Base-by-base conservation (phyloP, 2,797 vertebrate genomes). In the Okamejei kenojei region DNA sequence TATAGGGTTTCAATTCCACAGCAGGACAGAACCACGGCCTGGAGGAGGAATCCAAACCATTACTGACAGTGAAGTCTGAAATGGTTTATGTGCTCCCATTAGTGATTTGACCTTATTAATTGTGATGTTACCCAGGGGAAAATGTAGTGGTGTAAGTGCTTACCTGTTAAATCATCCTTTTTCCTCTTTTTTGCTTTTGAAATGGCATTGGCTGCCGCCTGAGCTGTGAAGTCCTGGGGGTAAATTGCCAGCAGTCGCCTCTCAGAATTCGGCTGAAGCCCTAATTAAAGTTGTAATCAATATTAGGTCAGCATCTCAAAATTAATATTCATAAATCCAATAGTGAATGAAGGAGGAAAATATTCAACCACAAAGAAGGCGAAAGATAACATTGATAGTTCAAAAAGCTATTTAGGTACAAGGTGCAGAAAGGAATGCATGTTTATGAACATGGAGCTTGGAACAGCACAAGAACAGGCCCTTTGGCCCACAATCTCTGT, bases 151-250 rank as follows among this genome's bases (percentile, higher is more conserved):
- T 7, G 29, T 17, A 15, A 32, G 4, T 71, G 32, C 95, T 96
- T 93, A 97, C 97, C 96, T 0, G 94, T 17, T 0, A 63, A 11
- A 6, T 95, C 61, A 0, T 97, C 96, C 91, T 95, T 97, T 92
- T 93, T 97, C 94, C 95, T 96, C 95, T 95, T 96, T 94, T 95
- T 97, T 93, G 95, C 93, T 93, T 95, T 97, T 93, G 95, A 93
- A 58, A 94, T 93, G 0, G 94, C 3, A 0, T 84, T 65, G 11
- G 94, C 95, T 29, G 94, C 95, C 2, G 95, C 19, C n/a, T 94
- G 94, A 0, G 79, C 93, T 0, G 94, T 32, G 7, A 95, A 84
- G 21, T 94, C 94, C 1, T 96, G 94, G 54, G 95, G 76, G 7
- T 95, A 93, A 0, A 95, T 93, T 77, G 93, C 93, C 93, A 81